Evolutionary conservation across 1,140 invertebrate species (phyloP), one percentile per base, ranked within the genome.

Genomic region (Epicauta chinensis): DNA sequence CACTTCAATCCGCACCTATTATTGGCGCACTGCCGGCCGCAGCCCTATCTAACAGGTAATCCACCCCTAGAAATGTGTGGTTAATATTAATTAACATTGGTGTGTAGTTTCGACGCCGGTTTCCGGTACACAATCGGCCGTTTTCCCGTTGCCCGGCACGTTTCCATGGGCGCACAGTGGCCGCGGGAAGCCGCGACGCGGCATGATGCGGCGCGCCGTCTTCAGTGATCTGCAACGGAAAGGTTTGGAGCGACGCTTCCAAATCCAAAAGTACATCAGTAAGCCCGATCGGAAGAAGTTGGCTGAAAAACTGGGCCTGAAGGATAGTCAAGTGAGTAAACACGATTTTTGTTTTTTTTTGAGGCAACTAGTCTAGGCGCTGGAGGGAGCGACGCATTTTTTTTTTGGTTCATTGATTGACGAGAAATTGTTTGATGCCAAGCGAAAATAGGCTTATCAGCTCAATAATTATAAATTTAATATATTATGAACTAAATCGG

Each of bases 241-340:
- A 60, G 94, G 94, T 0, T 75, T 98, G 42, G 95, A 98, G 73
- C 89, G 93, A 59, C 73, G 93, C 61, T 98, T 97, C 73, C 91
- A 94, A 70, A 80, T 94, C n/a, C 94, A 98, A 73, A 97, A 97
- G 71, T 98, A 98, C 71, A 97, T 98, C 64, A 95, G 91, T 51
- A 98, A 98, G 71, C 93, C 93, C 0, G 94, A 98, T 72, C 81
- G 95, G 65, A 91, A 96, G 72, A 96, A 97, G 66, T 73, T 98
- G 17, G 95, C 95, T 0, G 93, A 95, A 68, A 93, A 94, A 71
- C 77, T 98, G 32, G 94, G 93, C 14, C 78, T 98, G 0, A 97
- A 95, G 62, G 95, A 98, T 65, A 92, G 89, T 63, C 91, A 93
- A 83, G 91, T 93, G 63, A 80, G 75, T 58, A 49, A 5, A 5